Base-by-base conservation (phyloP, 2,888 invertebrate species). In the Andricus quercusramuli region DNA sequence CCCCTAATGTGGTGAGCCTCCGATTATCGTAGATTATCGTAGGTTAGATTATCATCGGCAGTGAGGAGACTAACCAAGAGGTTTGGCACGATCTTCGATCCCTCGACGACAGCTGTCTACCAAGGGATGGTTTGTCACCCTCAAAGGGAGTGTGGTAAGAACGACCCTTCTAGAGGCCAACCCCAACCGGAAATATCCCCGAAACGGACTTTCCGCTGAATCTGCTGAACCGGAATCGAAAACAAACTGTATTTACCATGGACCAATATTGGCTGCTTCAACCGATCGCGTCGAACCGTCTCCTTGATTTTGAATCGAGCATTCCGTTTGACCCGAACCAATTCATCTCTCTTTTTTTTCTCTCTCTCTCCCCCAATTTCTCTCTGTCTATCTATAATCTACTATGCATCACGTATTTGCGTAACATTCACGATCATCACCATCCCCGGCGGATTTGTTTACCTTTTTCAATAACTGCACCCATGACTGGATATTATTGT, bases 201-300 rank as follows among this genome's bases (percentile, higher is more conserved):
- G 15, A 56, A 74, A 74, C 37, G 74, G 74, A 74, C 74, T 74
- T 74, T 37, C 74, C 74, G 56, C n/a, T 20, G 9, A 32, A 25
- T n/a, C 15, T 74, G 56, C 13, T n/a, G 22, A 32, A 74, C 74
- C 56, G 74, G 74, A 74, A 74, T 74, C n/a, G 56, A 74, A 74
- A 74, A 74, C 74, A 74, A 74, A 74, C 74, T 74, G 74, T 74
- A 74, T 74, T 74, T 56, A 74, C 74, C 74, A 59, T 74, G 56
- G n/a, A 37, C 74, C 56, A 74, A 74, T 74, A 74, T 74, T 74
- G 56, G 51, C 74, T 74, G 74, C 56, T 74, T 74, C 56, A n/a
- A 32, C 51, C 32, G 51, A 74, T 74, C 74, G 56, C 74, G 74
- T 74, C 32, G 37, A 56, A 74, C 74, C 56, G 8, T 74, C 32